Evolutionary conservation across 1,140 invertebrate species (phyloP).

Genomic region (Cryptotermes secundus): DNA sequence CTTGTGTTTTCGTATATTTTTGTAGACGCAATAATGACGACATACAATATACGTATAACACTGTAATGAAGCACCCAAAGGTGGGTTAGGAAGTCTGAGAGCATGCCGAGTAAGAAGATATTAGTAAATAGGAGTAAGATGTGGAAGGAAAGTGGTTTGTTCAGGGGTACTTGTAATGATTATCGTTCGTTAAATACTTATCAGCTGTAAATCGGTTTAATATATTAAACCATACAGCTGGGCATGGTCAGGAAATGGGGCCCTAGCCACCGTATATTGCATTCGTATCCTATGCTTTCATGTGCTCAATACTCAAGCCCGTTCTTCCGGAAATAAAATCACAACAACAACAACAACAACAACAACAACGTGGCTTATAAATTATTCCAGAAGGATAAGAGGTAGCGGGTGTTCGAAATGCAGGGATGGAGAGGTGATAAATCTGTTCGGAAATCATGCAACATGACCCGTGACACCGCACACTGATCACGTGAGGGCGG

Average conservation of each 20-base stretch:
- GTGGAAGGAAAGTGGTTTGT: neutral
- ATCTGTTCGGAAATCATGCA: neutral
- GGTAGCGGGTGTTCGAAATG: no score
- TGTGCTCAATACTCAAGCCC: neutral
- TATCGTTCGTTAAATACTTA: constrained; percentile 8
- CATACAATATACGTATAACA: neutral
- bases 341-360: no score
- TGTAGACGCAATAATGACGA: no score
- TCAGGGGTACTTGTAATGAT: neutral
- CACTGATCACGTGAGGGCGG: no score
- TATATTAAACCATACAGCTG: neutral
- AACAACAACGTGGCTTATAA: neutral
- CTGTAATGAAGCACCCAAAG: neutral
- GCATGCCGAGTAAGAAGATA: neutral
- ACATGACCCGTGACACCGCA: neutral
- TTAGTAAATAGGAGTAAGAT: neutral
- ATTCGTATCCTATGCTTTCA: neutral
- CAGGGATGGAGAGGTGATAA: neutral
- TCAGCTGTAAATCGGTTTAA: neutral
- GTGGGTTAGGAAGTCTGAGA: neutral
- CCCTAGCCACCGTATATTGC: neutral
- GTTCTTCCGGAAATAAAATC: neutral
- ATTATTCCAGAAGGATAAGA: neutral
- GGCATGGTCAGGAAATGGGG: neutral
- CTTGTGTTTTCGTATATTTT: neutral